Percentiles rank a stretch among this genome's conserved stretches.
phyloP scores from a whole-genome alignment of 2,113 vertebrate genomes.

The Erythrocebus patas region DNA sequence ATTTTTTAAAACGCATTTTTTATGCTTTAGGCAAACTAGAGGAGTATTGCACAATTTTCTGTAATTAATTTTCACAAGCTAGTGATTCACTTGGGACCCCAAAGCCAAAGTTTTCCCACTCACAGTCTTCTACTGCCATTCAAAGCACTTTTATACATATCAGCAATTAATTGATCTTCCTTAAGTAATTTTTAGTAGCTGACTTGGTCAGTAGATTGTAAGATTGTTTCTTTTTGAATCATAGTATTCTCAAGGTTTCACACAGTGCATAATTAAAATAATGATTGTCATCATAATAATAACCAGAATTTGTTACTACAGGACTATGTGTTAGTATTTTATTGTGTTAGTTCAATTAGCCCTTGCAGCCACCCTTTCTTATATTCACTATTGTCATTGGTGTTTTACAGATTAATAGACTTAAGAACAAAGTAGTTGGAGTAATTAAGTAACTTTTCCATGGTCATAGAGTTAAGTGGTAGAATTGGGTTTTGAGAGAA shows the following conservation, averaged over 20 bases:
- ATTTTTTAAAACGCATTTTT: neutral
- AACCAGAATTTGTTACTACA: neutral
- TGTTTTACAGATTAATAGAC: neutral
- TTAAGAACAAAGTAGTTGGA: neutral
- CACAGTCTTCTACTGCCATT: neutral
- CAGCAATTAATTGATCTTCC: neutral
- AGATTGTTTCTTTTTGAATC: neutral
- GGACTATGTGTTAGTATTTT: neutral
- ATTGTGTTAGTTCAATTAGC: neutral
- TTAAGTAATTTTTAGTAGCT: neutral
- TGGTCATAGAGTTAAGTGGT: neutral
- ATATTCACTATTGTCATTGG: neutral
- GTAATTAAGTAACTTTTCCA: neutral
- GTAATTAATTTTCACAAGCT: constrained; percentile 26
- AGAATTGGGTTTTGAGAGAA: neutral
- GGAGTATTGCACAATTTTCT: neutral
- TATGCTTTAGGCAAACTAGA: neutral
- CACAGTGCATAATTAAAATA: neutral
- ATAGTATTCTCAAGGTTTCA: neutral
- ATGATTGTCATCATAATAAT: neutral
- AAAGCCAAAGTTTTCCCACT: constrained; percentile 7
- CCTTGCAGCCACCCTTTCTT: neutral
- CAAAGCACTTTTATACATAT: neutral
- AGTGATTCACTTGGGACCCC: neutral
- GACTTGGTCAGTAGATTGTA: neutral